Evolutionary conservation across 2,797 vertebrate genomes (phyloP).

Genomic region (Sebastes wilsoni): DNA sequence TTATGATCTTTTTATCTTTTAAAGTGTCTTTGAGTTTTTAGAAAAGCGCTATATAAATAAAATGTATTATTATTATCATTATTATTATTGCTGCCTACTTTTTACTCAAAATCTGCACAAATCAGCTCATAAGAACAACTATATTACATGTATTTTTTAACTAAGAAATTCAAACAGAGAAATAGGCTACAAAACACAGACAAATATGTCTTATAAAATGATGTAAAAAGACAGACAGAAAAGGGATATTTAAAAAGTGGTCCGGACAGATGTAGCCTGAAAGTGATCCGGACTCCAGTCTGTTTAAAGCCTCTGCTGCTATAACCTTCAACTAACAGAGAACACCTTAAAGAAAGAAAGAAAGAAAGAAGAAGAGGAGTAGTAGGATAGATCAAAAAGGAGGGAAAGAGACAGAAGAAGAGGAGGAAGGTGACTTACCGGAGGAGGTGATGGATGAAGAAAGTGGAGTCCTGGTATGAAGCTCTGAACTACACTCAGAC

Average conservation of each 20-base stretch:
- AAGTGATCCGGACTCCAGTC: background rate
- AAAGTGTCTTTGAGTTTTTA: too few species aligned
- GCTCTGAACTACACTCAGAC: conserved; percentile 49
- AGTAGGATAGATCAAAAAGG: background rate
- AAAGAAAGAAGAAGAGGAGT: background rate
- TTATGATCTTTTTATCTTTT: too few species aligned
- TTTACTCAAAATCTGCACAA: background rate
- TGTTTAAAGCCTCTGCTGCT: background rate
- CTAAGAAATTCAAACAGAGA: background rate
- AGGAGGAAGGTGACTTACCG: conserved; percentile 62
- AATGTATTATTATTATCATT: too few species aligned
- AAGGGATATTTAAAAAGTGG: background rate
- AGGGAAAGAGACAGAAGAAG: background rate
- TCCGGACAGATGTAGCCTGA: background rate
- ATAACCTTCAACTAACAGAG: background rate
- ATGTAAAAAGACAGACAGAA: background rate
- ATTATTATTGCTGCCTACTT: background rate
- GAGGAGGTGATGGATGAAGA: conserved; percentile 46
- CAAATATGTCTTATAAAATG: fast-evolving
- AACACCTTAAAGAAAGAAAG: background rate
- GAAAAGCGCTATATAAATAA: too few species aligned
- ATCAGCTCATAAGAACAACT: background rate
- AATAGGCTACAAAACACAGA: background rate
- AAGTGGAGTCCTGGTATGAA: conserved; percentile 52
- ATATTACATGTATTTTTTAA: background rate